Percentiles rank a stretch among this genome's conserved stretches.
These are phyloP conservation scores for Salvelinus alpinus DNA, from an alignment of 2,113 vertebrate genomes.

Conservation along the genomic window DNA sequence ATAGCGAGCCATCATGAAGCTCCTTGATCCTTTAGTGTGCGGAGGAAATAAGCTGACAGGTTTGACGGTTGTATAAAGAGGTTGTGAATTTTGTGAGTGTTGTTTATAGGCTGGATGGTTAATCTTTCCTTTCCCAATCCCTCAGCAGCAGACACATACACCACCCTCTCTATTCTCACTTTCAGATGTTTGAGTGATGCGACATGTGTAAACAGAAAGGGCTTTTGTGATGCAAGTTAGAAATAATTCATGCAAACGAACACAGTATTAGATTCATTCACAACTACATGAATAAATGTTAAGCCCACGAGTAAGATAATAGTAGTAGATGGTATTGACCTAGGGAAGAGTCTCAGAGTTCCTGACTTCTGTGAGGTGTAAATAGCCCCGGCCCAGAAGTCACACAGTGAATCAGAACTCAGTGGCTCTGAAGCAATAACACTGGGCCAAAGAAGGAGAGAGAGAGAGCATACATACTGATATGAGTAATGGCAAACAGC, in stretches of 20 bases:
- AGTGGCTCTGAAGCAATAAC: constrained; percentile 66
- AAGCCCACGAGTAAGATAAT: neutral
- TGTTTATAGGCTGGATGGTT: constrained; percentile 23
- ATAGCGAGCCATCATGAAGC: constrained; percentile 19
- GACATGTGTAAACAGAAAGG: constrained; percentile 27
- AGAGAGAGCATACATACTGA: constrained; percentile 54
- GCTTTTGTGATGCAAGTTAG: constrained; percentile 21
- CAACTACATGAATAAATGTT: neutral
- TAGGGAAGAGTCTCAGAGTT: constrained; percentile 42
- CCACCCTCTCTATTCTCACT: constrained; percentile 3
- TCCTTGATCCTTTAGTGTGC: constrained; percentile 15
- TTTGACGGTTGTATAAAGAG: constrained; percentile 9
- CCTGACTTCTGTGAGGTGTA: constrained; percentile 41
- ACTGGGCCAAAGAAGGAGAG: constrained; percentile 57
- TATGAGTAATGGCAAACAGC: constrained; percentile 76
- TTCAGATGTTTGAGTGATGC: neutral
- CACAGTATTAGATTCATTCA: neutral
- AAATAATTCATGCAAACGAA: constrained; percentile 33
- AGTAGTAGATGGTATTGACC: constrained; percentile 48
- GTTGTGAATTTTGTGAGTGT: constrained; percentile 9
- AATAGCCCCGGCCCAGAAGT: constrained; percentile 43
- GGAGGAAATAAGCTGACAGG: constrained; percentile 36
- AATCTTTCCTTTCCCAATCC: constrained; percentile 25
- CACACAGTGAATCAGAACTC: constrained; percentile 54
- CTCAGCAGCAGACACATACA: constrained; percentile 3